Evolutionary conservation across 2,113 vertebrate species (phyloP), one percentile per base, ranked within the genome.

Genomic region (Dipodomys ordii): DNA sequence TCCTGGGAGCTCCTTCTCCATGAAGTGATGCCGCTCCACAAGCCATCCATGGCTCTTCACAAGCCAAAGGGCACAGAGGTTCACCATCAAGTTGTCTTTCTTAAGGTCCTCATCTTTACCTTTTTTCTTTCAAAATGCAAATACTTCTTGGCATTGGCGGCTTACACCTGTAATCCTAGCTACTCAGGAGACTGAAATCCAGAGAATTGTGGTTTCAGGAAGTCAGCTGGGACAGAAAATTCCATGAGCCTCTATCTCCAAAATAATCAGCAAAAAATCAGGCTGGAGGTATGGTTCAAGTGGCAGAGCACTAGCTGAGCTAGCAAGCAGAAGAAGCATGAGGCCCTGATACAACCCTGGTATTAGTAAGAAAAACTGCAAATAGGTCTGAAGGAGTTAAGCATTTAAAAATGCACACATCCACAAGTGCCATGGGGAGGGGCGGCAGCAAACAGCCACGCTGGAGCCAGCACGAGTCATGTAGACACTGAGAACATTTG

Each of bases 41-140:
- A 16, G 60, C 60, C 60, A 62, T 62, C 9, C 10, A 49, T 49
- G 79, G n/a, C n/a, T 92, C 32, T 12, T 69, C 7, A 78, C 13
- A 85, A 85, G 79, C 88, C 35, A 83, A 76, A 83, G 49, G 68
- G 30, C 73, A 86, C n/a, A 49, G 73, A 79, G 73, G 57, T 18
- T 16, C 83, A 83, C 16, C 25, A 30, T 35, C 62, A 69, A 28
- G 8, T 7, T 27, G 9, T 87, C 32, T 88, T 88, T 85, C 87
- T 94, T 30, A 69, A 83, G 65, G 49, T 72, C 28, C 46, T 84
- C 53, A 8, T 72, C 62, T 83, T 79, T 39, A 46, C 4, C 46
- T 35, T 46, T 93, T 71, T 67, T 80, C 73, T 64, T 62, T 64
- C 9, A 12, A 16, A 88, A 39, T 39, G 94, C n/a, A 81, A 73